Evolutionary conservation across 1,140 invertebrate species (phyloP), one percentile per base, ranked within the genome.

Genomic region (Papilio aristodemus): DNA sequence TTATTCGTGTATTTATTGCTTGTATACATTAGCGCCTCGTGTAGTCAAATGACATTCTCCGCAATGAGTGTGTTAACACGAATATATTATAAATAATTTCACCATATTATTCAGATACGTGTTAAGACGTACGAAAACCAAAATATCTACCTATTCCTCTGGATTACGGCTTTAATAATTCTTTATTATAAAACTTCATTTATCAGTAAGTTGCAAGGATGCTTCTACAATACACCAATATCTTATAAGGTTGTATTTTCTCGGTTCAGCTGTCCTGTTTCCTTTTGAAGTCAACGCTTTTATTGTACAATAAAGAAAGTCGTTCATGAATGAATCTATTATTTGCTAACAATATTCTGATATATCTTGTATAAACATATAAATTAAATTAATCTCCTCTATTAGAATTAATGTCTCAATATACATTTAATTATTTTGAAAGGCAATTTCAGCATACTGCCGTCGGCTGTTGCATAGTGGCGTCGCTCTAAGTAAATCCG

Each of bases 1-100:
- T 62, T 39, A 60, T 60, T 60, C 32, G 58, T 60, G 36, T 59
- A 59, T 60, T 38, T 60, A 60, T 60, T 36, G 9, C 36, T 19
- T 62, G 59, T 62, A 37, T 19, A 62, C 59, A 38, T 62, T 62
- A 19, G 17, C 43, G 14, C 36, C 27, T 5, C 17, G 36, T 62
- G 17, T 32, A 58, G 57, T 57, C 13, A 19, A 46, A 46, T 54
- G 19, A 54, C 19, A 54, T 19, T 54, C 17, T 46, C 43, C 14
- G 6, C 2, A 32, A 46, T 14, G 14, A 46, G 9, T 19, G 8
- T 46, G 22, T 22, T 54, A 22, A 54, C 19, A 22, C 11, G 19
- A 22, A 13, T 22, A 22, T 50, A 3, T 32, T 32, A 32, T 32
- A 32, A 32, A 32, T 32, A 32, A 50, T 54, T 54, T 54, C 19